A percentile compares a stretch with the other conserved stretches of the same genome.
phyloP scores from a whole-genome alignment of 2,888 invertebrate species.

The Eristalinus aeneus region DNA sequence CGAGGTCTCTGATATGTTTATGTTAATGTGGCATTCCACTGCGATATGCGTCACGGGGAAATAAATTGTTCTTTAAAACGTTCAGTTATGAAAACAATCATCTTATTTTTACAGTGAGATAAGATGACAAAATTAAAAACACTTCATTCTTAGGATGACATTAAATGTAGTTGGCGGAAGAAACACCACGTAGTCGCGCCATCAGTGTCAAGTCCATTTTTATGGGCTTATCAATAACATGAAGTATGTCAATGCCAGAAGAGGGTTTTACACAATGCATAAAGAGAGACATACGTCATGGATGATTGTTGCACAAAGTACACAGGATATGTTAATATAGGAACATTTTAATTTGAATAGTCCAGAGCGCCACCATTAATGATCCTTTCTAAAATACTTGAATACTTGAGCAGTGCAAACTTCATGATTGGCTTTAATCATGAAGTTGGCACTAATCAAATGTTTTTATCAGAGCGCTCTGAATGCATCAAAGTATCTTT shows the following conservation, averaged over 20 bases:
- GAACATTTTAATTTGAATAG: too few species aligned
- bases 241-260: neutral
- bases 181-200: neutral
- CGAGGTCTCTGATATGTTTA: neutral
- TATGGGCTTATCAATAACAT: neutral
- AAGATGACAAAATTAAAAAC: neutral
- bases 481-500: too few species aligned
- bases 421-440: too few species aligned
- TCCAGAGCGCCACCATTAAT: too few species aligned
- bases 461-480: too few species aligned
- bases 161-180: neutral
- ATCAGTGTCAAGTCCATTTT: neutral
- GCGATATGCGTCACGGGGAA: neutral
- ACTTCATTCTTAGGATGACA: neutral
- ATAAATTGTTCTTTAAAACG: neutral
- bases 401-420: too few species aligned
- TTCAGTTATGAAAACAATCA: neutral
- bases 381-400: too few species aligned
- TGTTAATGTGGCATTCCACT: neutral
- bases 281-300: too few species aligned
- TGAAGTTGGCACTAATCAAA: too few species aligned
- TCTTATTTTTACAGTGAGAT: neutral
- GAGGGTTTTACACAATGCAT: too few species aligned
- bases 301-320: too few species aligned
- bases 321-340: too few species aligned